Evolutionary conservation across 2,888 invertebrate genomes (phyloP).

Genomic region (Schrankia costaestrigalis): DNA sequence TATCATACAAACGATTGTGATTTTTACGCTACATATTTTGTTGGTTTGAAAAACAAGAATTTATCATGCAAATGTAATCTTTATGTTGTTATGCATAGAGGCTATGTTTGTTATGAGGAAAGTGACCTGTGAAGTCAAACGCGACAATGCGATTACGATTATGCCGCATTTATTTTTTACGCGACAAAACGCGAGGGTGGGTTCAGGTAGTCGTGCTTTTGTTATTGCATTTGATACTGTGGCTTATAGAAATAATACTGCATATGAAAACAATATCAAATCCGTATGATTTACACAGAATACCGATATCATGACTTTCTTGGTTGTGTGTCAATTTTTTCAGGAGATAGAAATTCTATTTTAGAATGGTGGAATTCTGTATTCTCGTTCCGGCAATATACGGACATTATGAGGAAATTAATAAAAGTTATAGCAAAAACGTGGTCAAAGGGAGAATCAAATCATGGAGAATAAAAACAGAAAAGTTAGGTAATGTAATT

Average conservation of each 20-base stretch:
- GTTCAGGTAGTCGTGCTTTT: slow-evolving; percentile 21
- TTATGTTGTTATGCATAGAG: slow-evolving; percentile 1
- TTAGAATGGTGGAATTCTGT: too few species aligned
- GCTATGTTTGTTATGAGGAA: slow-evolving; percentile 21
- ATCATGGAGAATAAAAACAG: too few species aligned
- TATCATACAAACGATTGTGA: slow-evolving; percentile 33
- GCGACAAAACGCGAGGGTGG: slow-evolving; percentile 41
- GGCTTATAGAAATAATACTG: not conserved
- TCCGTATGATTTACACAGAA: too few species aligned
- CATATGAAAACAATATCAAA: too few species aligned
- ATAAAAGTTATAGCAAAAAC: too few species aligned
- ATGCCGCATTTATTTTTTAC: slow-evolving; percentile 42
- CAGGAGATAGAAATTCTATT: too few species aligned
- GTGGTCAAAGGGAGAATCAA: too few species aligned
- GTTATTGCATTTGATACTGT: slow-evolving; percentile 17
- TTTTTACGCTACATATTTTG: slow-evolving; percentile 37
- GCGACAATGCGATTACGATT: slow-evolving; percentile 45
- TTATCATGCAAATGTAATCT: slow-evolving; percentile 9
- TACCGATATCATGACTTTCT: too few species aligned
- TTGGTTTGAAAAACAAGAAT: slow-evolving; percentile 19
- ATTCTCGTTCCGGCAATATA: too few species aligned
- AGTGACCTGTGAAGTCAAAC: slow-evolving; percentile 36
- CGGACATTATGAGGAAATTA: too few species aligned
- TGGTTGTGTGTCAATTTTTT: too few species aligned
- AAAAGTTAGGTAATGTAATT: too few species aligned